These are phyloP conservation scores for Cyphotilapia sp. DNA, from an alignment of 2,113 vertebrate genomes.

Conservation along the genomic window DNA sequence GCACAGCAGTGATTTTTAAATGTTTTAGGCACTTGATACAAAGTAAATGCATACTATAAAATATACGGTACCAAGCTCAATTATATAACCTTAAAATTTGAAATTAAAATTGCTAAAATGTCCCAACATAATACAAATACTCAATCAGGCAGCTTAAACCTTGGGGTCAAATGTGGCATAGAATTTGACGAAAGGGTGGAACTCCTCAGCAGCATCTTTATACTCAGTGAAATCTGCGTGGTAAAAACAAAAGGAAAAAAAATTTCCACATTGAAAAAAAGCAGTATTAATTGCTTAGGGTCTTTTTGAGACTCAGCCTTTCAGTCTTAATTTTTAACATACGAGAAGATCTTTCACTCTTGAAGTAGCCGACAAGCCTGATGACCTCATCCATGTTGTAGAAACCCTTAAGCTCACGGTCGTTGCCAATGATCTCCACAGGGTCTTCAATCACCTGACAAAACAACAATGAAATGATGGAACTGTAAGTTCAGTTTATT, in stretches of 20 bases:
- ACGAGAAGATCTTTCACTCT: slow-evolving; percentile 81
- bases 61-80: background rate
- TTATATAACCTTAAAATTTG: background rate
- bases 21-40: background rate
- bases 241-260: background rate
- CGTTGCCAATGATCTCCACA: slow-evolving; percentile 84
- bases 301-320: background rate
- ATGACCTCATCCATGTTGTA: slow-evolving; percentile 83
- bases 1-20: background rate
- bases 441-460: slow-evolving; percentile 79
- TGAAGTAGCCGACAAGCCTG: slow-evolving; percentile 88
- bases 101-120: background rate
- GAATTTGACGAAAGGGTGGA: slow-evolving; percentile 90
- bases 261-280: background rate
- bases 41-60: background rate
- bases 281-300: background rate
- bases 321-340: slow-evolving; percentile 32
- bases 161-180: slow-evolving; percentile 87
- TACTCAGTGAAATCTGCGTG: slow-evolving; percentile 82
- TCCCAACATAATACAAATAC: background rate
- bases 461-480: background rate
- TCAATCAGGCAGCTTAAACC: slow-evolving; percentile 52
- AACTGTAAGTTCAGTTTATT: background rate
- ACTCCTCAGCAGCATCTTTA: slow-evolving; percentile 84
- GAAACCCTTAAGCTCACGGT: slow-evolving; percentile 83